Evolutionary conservation across 2,113 vertebrate genomes (phyloP).

Genomic region (Lagopus leucura): DNA sequence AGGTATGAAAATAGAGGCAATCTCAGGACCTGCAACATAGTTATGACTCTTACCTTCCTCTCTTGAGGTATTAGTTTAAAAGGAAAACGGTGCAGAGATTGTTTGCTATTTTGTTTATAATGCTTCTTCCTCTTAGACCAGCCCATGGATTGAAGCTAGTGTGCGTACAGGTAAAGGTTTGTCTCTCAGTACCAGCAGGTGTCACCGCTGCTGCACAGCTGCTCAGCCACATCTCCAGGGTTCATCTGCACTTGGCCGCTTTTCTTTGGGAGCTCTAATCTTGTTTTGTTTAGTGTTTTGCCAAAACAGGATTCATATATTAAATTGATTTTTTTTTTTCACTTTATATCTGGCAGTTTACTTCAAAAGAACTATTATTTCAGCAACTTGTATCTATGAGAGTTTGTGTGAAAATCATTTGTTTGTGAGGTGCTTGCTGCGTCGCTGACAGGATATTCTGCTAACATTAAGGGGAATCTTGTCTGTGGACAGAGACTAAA

Average conservation of each 20-base stretch:
- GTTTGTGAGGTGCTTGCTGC: not conserved
- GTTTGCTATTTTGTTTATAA: not conserved
- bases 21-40: not conserved
- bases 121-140: not conserved
- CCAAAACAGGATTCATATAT: not conserved
- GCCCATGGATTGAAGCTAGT: fast-evolving
- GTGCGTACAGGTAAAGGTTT: not conserved
- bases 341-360: not conserved
- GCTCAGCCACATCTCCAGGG: not conserved
- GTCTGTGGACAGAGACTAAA: not conserved
- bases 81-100: not conserved
- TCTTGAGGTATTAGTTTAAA: not conserved
- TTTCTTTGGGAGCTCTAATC: not conserved
- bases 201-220: conserved; percentile 60
- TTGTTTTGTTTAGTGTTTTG: not conserved
- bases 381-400: not conserved
- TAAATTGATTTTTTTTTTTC: not conserved
- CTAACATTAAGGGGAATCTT: not conserved
- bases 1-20: not conserved
- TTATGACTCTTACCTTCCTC: not conserved
- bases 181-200: conserved; percentile 50
- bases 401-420: not conserved
- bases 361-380: not conserved
- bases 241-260: fast-evolving
- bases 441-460: not conserved